Base-by-base conservation (phyloP, 2,113 vertebrate genomes). In the Syngnathus floridae region DNA sequence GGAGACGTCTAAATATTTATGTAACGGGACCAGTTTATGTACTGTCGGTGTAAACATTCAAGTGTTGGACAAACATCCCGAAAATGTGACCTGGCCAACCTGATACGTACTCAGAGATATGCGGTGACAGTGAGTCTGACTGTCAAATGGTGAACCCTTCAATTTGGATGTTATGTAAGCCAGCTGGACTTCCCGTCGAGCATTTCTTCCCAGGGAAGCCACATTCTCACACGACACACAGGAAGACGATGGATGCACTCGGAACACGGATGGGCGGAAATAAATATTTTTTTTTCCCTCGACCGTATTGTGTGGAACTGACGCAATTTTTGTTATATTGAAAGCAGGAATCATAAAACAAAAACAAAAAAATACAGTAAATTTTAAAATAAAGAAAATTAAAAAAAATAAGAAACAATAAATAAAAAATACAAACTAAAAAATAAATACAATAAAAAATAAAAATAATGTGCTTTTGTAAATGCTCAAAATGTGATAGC, bases 111-210 rank as follows among this genome's bases (percentile, higher is more conserved):
- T 12, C 45, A 46, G 51, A 71, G 73, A 56, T 64, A 37, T 45
- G 70, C 71, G 69, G 73, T 78, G 48, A 62, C 38, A 64, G 77
- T 58, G 54, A 65, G 72, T 61, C 62, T 67, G 67, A 81, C 75
- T 77, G 86, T 85, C 71, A 83, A 72, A 76, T 80, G 75, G 76
- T 66, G 35, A 74, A 68, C 64, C 62, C 62, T 68, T 77, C 79
- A 71, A 72, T 77, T 76, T 69, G 82, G 35, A 67, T 76, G 76
- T 87, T 88, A 85, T 78, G 71, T 78, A 89, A 90, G 79, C 8
- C 65, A 64, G 82, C 67, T 62, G 69, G 36, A 69, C 83, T 86
- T 90, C 88, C 77, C 75, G 83, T 87, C 76, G 62, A 67, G 37
- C 58, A 66, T 74, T 74, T 82, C 63, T 67, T 74, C 11, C 21